Conservation (phyloP, 2,888 invertebrate species). For the Pardosa pseudoannulata region DNA sequence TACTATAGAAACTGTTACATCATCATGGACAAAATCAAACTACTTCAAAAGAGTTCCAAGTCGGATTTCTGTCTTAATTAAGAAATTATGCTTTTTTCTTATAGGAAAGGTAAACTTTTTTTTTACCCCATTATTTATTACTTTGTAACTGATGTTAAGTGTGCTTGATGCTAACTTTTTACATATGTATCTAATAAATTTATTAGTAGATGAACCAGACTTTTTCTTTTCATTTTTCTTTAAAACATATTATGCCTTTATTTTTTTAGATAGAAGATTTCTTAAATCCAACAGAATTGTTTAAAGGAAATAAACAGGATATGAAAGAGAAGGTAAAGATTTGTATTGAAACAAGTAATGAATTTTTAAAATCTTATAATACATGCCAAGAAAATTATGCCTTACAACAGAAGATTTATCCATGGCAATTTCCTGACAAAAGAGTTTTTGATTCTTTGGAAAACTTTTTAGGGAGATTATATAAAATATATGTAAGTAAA, state of each 20-base stretch:
- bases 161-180: no score
- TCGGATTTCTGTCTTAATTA: slow-evolving; percentile 33
- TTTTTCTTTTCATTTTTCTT: no score
- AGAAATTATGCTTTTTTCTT: slow-evolving; percentile 36
- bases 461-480: slow-evolving; percentile 34
- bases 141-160: no score
- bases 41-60: slow-evolving; percentile 61
- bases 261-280: slow-evolving; percentile 24
- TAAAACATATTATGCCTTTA: no score
- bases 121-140: not conserved
- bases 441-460: slow-evolving; percentile 46
- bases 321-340: slow-evolving; percentile 23
- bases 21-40: slow-evolving; percentile 49
- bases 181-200: no score
- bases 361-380: slow-evolving; percentile 46
- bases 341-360: slow-evolving; percentile 22
- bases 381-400: slow-evolving; percentile 37
- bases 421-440: slow-evolving; percentile 63
- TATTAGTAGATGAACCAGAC: no score
- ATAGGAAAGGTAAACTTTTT: slow-evolving; percentile 49
- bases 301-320: slow-evolving; percentile 21
- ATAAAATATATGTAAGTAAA: slow-evolving; percentile 57
- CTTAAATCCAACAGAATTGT: slow-evolving; percentile 33
- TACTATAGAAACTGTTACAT: slow-evolving; percentile 26
- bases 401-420: slow-evolving; percentile 22